Evolutionary conservation across 2,797 vertebrate genomes (phyloP).

Genomic region (Echiichthys vipera): DNA sequence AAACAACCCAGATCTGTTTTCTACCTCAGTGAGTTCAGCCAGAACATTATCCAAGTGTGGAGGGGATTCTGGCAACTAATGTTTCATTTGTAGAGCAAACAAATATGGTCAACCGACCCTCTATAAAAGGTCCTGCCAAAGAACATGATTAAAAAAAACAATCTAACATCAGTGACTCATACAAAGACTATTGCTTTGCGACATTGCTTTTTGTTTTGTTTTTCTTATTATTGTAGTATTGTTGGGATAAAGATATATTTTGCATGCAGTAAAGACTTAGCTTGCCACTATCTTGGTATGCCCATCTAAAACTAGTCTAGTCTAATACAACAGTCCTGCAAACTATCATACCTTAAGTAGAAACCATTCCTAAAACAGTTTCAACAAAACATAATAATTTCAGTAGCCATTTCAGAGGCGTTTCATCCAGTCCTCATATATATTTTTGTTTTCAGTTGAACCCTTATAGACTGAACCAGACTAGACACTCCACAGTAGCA

Average conservation of each 20-base stretch:
- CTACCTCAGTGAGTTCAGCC: slow-evolving; percentile 18
- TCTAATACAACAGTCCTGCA: too few relatives aligned
- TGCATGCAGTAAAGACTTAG: not conserved
- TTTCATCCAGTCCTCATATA: not conserved
- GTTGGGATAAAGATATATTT: not conserved
- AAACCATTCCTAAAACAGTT: not conserved
- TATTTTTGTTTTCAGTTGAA: not conserved
- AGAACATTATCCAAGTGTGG: slow-evolving; percentile 29
- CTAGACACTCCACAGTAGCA: slow-evolving; percentile 9
- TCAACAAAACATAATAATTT: not conserved
- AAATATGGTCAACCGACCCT: not conserved
- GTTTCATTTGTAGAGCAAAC: slow-evolving; percentile 17
- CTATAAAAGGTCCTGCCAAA: not conserved
- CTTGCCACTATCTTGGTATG: not conserved
- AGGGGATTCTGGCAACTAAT: not conserved
- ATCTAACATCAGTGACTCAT: slow-evolving; percentile 2
- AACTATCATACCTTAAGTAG: too few relatives aligned
- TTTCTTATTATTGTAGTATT: not conserved
- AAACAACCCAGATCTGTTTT: slow-evolving; percentile 53
- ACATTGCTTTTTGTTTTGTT: not conserved
- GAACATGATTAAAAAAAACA: not conserved
- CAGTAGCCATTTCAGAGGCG: not conserved
- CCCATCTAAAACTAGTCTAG: not conserved
- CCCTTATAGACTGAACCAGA: not conserved
- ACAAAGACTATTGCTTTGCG: not conserved